Base-by-base conservation (phyloP, 2,888 invertebrate genomes). In the Scelioninae gen. 2 region DNA sequence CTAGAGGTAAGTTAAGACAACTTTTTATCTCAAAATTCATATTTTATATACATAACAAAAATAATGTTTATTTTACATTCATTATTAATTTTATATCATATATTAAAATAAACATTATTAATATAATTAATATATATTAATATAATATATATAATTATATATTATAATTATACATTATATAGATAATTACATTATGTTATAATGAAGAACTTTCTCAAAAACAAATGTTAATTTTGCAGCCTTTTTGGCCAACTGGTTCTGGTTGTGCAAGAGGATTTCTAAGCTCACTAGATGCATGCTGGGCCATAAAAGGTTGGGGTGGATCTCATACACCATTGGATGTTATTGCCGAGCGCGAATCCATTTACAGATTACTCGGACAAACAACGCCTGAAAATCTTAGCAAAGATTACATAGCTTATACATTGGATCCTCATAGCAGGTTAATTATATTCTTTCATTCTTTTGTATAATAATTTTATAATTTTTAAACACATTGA, bases 221-320 rank as follows among this genome's bases (percentile, higher is more conserved):
- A n/a, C n/a, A n/a, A n/a, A n/a, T n/a, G n/a, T n/a, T n/a, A n/a
- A n/a, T n/a, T n/a, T n/a, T n/a, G n/a, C 79, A 91, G 90, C 96
- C 96, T 0, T 99, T 99, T 87, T 99, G 99, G 98, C 99, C 98
- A 3, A 98, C 97, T 0, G 99, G 99, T 0, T 97, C 97, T 2
- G 99, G 99, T 0, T 97, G 97, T 88, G 98, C 98, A 0, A 90
- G 98, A 63, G 98, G 98, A 10, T 98, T 98, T 86, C 89, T 99
- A 1, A 96, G 97, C 15, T 95, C 96, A 2, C 90, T 98, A 86
- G 98, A 99, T 88, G 94, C 97, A 0, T 96, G 96, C 10, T 99
- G 98, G 96, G 95, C 96, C 75, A 92, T 98, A 68, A 91, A 94
- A 78, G 89, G 93, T 65, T 97, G 96, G 94, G 92, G 93, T 0